A percentile compares a stretch with the other conserved stretches of the same genome.
These are phyloP conservation scores for Nematolebias whitei DNA, from an alignment of 2,113 vertebrate species.

Conservation along the genomic window DNA sequence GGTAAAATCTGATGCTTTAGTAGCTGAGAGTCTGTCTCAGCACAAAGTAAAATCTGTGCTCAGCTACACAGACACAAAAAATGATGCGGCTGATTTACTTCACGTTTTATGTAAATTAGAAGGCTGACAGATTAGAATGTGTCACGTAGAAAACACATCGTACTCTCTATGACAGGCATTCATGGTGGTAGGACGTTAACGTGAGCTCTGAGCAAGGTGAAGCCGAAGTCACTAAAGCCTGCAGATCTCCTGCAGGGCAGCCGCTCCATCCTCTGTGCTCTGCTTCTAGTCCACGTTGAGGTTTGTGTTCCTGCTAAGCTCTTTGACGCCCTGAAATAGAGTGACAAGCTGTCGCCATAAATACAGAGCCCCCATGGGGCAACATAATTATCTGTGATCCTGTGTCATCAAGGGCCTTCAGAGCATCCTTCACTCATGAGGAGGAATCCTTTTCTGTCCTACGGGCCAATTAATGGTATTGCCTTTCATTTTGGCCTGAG, in stretches of 20 bases:
- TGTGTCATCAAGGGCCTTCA: constrained; percentile 33
- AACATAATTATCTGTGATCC: constrained; percentile 71
- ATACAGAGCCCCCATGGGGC: constrained; percentile 65
- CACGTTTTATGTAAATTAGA: not conserved
- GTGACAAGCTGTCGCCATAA: constrained; percentile 78
- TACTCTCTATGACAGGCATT: not conserved
- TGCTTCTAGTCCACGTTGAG: too few species aligned
- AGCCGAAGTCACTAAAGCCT: constrained; percentile 19
- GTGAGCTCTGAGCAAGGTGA: constrained; percentile 48
- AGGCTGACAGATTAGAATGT: not conserved
- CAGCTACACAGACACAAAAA: constrained; percentile 17
- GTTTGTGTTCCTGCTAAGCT: constrained; percentile 61
- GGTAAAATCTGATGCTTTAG: too few species aligned
- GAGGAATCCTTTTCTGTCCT: constrained; percentile 20
- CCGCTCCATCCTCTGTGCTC: too few species aligned
- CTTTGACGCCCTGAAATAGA: constrained; percentile 72
- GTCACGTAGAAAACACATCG: not conserved
- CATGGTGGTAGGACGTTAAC: not conserved
- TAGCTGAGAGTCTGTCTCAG: too few species aligned
- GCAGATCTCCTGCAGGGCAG: constrained; percentile 51
- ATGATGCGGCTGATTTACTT: constrained; percentile 24
- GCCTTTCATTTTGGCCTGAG: constrained; percentile 19
- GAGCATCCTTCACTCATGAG: constrained; percentile 46
- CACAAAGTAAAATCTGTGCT: too few species aligned
- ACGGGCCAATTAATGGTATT: constrained; percentile 1